A percentile compares a stretch with the other conserved stretches of the same genome.
Evolutionary conservation across 2,888 invertebrate species (phyloP).

Genomic region (Lithophane semibrunnea): DNA sequence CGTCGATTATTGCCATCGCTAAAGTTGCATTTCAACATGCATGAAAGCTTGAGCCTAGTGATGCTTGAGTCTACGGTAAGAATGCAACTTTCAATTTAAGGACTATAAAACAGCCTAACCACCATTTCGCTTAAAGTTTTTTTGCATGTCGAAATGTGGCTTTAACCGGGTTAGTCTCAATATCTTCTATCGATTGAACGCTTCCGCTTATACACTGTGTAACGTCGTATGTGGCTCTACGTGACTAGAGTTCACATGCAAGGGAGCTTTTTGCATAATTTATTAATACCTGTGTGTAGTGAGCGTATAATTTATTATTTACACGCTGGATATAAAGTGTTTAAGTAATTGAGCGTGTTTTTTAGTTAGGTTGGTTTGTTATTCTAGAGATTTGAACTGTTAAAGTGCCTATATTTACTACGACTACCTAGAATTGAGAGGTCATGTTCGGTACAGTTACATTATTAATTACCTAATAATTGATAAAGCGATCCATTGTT

Average conservation of each 20-base stretch:
- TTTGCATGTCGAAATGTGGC: not conserved
- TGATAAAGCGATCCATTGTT: not conserved
- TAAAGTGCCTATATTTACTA: not conserved
- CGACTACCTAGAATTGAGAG: not conserved
- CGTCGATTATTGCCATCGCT: not conserved
- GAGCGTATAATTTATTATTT: slow-evolving; percentile 64
- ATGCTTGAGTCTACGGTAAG: too few relatives aligned
- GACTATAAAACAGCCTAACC: not conserved
- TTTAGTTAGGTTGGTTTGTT: not conserved
- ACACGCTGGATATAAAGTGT: slow-evolving; percentile 43
- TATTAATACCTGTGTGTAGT: slow-evolving; percentile 74
- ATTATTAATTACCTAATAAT: not conserved
- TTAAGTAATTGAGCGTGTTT: slow-evolving; percentile 50
- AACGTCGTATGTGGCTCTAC: slow-evolving; percentile 62
- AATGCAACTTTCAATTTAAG: not conserved
- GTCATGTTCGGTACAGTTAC: not conserved
- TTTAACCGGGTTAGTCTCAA: slow-evolving; percentile 11
- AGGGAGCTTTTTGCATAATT: slow-evolving; percentile 71
- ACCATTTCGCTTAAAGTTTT: not conserved
- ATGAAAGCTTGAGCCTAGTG: not conserved
- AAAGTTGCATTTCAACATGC: not conserved
- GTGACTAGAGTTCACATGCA: slow-evolving; percentile 69
- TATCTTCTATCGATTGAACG: slow-evolving; percentile 50
- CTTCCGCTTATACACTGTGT: slow-evolving; percentile 61
- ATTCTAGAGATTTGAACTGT: not conserved